Evolutionary conservation across 2,797 vertebrate genomes (phyloP).

Genomic region (Dicrostonyx torquatus): DNA sequence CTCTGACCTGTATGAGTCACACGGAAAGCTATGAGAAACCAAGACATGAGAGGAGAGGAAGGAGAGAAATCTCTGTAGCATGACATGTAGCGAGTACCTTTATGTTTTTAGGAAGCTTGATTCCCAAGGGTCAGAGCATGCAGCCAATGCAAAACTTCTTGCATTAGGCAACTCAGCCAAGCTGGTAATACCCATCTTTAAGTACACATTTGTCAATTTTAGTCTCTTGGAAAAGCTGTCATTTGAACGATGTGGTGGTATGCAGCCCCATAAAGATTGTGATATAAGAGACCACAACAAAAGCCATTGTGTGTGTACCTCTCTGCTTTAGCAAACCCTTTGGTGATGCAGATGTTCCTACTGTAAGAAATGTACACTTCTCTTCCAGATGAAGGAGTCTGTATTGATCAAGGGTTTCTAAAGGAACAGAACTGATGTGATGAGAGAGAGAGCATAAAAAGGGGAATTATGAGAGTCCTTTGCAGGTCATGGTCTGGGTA

Average conservation of each 20-base stretch:
- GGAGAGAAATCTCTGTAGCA: not conserved
- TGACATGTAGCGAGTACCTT: not conserved
- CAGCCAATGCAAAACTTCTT: not conserved
- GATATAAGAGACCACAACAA: not conserved
- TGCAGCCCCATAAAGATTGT: not conserved
- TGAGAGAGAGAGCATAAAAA: not conserved
- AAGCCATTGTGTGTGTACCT: not conserved
- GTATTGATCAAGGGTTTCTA: too few relatives aligned
- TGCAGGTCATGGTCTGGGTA: not conserved
- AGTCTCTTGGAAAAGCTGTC: not conserved
- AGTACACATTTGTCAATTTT: not conserved
- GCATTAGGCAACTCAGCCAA: not conserved
- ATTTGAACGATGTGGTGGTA: not conserved
- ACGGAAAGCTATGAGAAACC: not conserved
- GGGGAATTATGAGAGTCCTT: not conserved
- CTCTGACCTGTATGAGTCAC: not conserved
- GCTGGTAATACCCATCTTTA: not conserved
- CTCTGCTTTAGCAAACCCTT: not conserved
- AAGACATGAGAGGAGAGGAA: not conserved
- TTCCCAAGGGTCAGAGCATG: not conserved
- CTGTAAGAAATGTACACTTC: not conserved
- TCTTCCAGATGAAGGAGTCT: not conserved
- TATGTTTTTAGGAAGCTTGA: slow-evolving; percentile 14
- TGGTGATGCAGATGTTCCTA: not conserved
- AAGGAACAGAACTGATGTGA: not conserved